phyloP scores from a whole-genome alignment of 2,797 vertebrate genomes.

The Arrhamphus sclerolepis region DNA sequence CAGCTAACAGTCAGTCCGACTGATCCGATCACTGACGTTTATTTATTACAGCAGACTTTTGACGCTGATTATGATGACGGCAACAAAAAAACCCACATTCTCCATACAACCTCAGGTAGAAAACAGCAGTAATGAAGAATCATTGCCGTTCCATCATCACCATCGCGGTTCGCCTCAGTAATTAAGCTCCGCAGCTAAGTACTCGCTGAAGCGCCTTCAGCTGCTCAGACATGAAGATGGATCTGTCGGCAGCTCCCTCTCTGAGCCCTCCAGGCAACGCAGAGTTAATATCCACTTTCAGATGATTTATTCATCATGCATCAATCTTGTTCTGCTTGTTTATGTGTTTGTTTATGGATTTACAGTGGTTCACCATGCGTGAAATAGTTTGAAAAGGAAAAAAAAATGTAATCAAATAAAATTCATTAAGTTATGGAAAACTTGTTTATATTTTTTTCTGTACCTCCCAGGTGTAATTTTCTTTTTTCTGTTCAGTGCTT shows the following conservation, averaged over 20 bases:
- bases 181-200: slow-evolving; percentile 75
- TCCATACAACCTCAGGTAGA: slow-evolving; percentile 52
- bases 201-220: slow-evolving; percentile 53
- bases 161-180: slow-evolving; percentile 74
- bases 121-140: slow-evolving; percentile 68
- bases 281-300: slow-evolving; percentile 72
- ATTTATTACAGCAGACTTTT: slow-evolving; percentile 30
- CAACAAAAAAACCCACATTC: slow-evolving; percentile 31
- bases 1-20: too few relatives aligned
- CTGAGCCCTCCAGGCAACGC: slow-evolving; percentile 64
- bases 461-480: slow-evolving; percentile 51
- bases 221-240: slow-evolving; percentile 66
- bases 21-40: slow-evolving; percentile 21
- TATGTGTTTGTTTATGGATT: slow-evolving; percentile 78
- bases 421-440: slow-evolving; percentile 70
- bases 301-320: slow-evolving; percentile 78
- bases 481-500: slow-evolving; percentile 20
- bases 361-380: slow-evolving; percentile 63
- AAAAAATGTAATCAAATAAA: slow-evolving; percentile 58
- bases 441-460: slow-evolving; percentile 46
- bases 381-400: slow-evolving; percentile 61
- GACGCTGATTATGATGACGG: slow-evolving; percentile 18
- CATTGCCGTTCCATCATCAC: slow-evolving; percentile 58
- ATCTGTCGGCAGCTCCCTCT: slow-evolving; percentile 55
- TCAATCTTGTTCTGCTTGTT: slow-evolving; percentile 71